phyloP scores from a whole-genome alignment of 2,113 vertebrate genomes.

The Laterallus jamaicensis region DNA sequence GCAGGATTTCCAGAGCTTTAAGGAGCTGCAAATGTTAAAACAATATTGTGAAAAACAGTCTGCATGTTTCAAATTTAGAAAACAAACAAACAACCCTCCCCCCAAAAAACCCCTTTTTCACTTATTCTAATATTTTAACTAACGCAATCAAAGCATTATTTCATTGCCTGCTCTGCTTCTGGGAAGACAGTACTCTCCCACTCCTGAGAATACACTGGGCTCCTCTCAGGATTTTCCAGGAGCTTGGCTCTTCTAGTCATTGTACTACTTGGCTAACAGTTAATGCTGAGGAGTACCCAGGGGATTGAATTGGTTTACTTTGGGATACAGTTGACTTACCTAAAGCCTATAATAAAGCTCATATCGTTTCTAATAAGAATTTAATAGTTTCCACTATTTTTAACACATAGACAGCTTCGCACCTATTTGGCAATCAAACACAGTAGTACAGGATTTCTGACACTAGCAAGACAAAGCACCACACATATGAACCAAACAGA shows the following conservation, averaged over 20 bases:
- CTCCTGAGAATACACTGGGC: accelerated
- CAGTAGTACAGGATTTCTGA: neutral
- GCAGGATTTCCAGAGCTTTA: neutral
- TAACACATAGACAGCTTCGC: neutral
- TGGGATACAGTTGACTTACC: neutral
- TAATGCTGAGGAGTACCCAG: neutral
- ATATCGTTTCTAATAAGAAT: neutral
- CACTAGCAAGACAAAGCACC: neutral
- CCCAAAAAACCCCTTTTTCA: neutral
- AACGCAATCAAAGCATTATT: neutral
- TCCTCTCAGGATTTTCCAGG: neutral
- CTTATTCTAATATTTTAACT: neutral
- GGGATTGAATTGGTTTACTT: neutral
- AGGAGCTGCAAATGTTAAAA: neutral
- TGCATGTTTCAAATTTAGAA: neutral
- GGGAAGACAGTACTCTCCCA: neutral
- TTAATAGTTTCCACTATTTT: neutral
- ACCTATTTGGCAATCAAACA: neutral
- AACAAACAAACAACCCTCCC: too few relatives aligned
- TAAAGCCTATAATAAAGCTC: neutral
- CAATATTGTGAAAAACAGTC: neutral
- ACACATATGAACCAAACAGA: neutral
- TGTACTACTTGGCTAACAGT: neutral
- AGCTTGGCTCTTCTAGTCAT: neutral
- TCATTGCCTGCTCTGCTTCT: neutral